Evolutionary conservation across 1,140 invertebrate species (phyloP).

Genomic region (Gyrodactylus bullatarudis): DNA sequence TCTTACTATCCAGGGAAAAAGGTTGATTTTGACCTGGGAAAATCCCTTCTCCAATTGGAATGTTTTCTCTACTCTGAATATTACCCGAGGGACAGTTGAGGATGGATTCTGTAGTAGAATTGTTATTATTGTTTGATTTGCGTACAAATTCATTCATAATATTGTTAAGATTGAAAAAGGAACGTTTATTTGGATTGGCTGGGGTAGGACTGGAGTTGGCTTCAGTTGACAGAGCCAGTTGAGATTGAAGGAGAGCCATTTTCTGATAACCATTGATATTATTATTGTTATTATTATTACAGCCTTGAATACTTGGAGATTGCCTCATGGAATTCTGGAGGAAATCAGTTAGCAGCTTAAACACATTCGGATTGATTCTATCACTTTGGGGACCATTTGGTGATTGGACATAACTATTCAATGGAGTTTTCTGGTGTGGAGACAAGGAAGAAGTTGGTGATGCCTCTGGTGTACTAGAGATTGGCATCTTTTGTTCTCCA

Average conservation of each 20-base stretch:
- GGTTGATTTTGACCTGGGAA: neutral
- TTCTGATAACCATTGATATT: too few species aligned
- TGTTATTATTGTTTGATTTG: neutral
- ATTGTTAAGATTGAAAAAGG: neutral
- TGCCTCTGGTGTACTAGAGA: neutral
- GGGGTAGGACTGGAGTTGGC: neutral
- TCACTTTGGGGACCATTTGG: too few species aligned
- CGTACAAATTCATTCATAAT: neutral
- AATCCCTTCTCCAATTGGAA: neutral
- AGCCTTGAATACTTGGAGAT: too few species aligned
- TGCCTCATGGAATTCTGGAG: neutral
- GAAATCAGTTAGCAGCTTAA: neutral
- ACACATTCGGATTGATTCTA: too few species aligned
- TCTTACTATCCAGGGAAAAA: neutral
- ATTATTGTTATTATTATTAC: too few species aligned
- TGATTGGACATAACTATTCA: too few species aligned
- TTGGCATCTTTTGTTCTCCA: neutral
- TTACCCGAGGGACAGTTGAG: neutral
- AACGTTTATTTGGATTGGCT: neutral
- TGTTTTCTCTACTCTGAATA: neutral
- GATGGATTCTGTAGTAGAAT: neutral
- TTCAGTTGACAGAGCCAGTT: neutral
- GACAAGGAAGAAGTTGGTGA: too few species aligned
- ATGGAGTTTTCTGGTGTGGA: too few species aligned
- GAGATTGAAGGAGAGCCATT: too few species aligned